Percentiles rank a stretch among this genome's conserved stretches.
These are phyloP conservation scores for Cyaniris semiargus DNA, from an alignment of 2,888 invertebrate genomes.

Conservation along the genomic window DNA sequence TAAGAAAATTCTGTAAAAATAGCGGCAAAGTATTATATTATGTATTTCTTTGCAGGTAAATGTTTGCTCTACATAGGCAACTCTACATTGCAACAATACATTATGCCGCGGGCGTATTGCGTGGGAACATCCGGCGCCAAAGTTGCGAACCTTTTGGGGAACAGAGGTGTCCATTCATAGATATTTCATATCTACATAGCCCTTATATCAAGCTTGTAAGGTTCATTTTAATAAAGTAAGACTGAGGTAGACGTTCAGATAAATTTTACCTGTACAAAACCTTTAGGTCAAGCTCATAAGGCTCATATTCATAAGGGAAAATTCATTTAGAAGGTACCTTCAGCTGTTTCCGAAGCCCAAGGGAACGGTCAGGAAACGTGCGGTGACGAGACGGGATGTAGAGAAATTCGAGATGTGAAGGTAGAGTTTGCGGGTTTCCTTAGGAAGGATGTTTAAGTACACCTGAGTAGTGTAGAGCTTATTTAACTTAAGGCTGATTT, in stretches of 20 bases:
- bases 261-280: neutral
- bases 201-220: neutral
- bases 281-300: neutral
- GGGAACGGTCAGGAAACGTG: conserved; percentile 57
- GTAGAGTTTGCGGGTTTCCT: neutral
- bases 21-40: neutral
- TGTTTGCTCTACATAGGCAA: neutral
- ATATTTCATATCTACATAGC: neutral
- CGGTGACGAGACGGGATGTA: conserved; percentile 44
- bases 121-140: conserved; percentile 70
- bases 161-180: conserved; percentile 51
- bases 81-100: neutral
- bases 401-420: conserved; percentile 5
- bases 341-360: conserved; percentile 70
- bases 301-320: neutral
- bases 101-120: conserved; percentile 47
- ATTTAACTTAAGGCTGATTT: too few relatives aligned
- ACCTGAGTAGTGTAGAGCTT: neutral
- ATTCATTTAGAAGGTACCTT: conserved; percentile 30
- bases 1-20: neutral
- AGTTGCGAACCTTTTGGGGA: conserved; percentile 48
- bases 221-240: neutral
- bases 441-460: neutral
- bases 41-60: neutral
- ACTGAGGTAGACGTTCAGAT: neutral